Evolutionary conservation across 2,113 vertebrate species (phyloP).

Genomic region (Tricholaema leucomelas): DNA sequence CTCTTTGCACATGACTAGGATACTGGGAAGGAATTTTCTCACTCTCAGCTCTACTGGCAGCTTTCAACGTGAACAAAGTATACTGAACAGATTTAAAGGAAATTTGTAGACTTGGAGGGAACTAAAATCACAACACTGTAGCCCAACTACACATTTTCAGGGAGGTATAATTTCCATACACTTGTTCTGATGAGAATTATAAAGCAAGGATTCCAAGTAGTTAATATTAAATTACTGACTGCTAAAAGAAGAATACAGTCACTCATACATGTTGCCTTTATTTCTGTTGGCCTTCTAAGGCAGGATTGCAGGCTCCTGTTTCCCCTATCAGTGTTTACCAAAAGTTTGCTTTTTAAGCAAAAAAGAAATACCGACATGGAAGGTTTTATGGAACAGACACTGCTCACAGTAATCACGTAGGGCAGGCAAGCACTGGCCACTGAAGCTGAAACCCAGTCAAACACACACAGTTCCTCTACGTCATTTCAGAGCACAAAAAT

Average conservation of each 20-base stretch:
- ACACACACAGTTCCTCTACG: neutral
- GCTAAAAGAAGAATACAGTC: neutral
- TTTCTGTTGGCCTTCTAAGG: neutral
- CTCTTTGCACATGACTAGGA: neutral
- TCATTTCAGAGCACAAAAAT: neutral
- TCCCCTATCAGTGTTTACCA: neutral
- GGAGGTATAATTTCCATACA: neutral
- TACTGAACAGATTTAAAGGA: neutral
- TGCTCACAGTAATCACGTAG: neutral
- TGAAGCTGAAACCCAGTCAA: neutral
- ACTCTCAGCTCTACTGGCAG: neutral
- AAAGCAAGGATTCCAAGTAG: neutral
- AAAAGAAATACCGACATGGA: neutral
- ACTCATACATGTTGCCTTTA: neutral
- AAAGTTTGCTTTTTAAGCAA: neutral
- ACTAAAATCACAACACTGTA: neutral
- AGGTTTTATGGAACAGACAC: neutral
- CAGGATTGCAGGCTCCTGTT: neutral
- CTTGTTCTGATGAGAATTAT: neutral
- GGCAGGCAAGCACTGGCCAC: neutral
- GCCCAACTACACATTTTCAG: neutral
- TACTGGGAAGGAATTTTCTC: neutral
- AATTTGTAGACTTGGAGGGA: neutral
- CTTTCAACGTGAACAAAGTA: neutral
- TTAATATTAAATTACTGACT: neutral